These are phyloP conservation scores for Apistogramma diplotaenia DNA, from an alignment of 2,113 vertebrate species.

Conservation along the genomic window DNA sequence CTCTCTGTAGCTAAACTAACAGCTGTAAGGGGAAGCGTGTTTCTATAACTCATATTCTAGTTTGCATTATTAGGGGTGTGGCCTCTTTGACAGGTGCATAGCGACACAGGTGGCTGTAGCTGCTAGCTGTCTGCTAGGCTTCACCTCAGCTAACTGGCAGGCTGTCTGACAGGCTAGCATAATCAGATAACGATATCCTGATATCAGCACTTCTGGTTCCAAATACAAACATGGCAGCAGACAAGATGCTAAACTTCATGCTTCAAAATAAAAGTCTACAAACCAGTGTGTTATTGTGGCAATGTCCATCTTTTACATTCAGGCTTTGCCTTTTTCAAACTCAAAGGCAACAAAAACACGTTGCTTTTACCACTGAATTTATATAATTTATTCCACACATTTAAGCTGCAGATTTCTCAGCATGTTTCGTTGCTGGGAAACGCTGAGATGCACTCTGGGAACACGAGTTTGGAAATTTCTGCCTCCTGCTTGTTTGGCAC, in stretches of 20 bases:
- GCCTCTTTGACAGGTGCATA: not conserved
- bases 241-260: too few species aligned
- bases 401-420: accelerated
- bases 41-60: not conserved
- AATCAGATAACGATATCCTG: too few species aligned
- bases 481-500: not conserved
- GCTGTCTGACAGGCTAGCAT: too few species aligned
- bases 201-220: too few species aligned
- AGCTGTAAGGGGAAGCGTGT: not conserved
- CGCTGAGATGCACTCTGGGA: not conserved
- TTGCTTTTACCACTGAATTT: not conserved
- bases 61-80: not conserved
- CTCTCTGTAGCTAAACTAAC: not conserved
- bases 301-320: not conserved
- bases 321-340: not conserved
- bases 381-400: too few species aligned
- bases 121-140: not conserved
- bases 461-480: not conserved
- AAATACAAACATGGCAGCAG: too few species aligned
- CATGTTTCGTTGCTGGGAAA: too few species aligned
- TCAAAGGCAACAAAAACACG: not conserved
- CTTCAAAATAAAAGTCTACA: too few species aligned
- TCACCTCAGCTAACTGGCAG: not conserved
- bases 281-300: too few species aligned
- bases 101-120: too few species aligned